Percentiles rank a stretch among this genome's conserved stretches.
Evolutionary conservation across 2,797 vertebrate species (phyloP).

Genomic region (Vespertilio murinus): DNA sequence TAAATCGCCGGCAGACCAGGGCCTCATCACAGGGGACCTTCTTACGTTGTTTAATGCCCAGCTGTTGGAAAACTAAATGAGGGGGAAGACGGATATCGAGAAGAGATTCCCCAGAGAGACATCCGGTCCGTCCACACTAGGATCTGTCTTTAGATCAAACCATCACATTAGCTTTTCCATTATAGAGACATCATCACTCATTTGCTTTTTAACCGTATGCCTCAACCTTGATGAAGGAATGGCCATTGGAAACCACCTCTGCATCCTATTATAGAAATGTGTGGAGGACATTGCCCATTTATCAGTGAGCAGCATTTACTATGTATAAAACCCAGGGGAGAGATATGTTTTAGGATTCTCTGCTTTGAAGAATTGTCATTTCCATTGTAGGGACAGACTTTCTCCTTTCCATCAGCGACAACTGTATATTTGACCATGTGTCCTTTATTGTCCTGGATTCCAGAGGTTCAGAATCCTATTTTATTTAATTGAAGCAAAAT

Average conservation of each 20-base stretch:
- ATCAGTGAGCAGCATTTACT: neutral
- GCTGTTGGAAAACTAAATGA: neutral
- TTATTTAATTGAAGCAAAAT: neutral
- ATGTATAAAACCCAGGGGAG: neutral
- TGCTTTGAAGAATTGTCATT: neutral
- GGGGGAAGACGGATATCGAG: neutral
- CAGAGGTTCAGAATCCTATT: neutral
- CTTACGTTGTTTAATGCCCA: neutral
- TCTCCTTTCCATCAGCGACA: neutral
- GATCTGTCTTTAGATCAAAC: constrained; percentile 25
- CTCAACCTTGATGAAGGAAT: neutral
- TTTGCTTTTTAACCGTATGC: neutral
- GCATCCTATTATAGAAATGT: neutral
- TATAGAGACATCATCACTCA: neutral
- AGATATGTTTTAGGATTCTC: neutral
- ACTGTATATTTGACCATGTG: neutral
- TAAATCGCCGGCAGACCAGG: neutral
- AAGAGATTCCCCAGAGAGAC: neutral
- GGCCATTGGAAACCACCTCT: neutral
- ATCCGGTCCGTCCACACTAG: neutral
- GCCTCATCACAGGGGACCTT: neutral
- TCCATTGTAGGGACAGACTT: neutral
- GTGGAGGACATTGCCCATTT: neutral
- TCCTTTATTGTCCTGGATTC: neutral
- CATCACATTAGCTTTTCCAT: neutral